phyloP scores from a whole-genome alignment of 2,888 invertebrate species.

The Agrilus mali region DNA sequence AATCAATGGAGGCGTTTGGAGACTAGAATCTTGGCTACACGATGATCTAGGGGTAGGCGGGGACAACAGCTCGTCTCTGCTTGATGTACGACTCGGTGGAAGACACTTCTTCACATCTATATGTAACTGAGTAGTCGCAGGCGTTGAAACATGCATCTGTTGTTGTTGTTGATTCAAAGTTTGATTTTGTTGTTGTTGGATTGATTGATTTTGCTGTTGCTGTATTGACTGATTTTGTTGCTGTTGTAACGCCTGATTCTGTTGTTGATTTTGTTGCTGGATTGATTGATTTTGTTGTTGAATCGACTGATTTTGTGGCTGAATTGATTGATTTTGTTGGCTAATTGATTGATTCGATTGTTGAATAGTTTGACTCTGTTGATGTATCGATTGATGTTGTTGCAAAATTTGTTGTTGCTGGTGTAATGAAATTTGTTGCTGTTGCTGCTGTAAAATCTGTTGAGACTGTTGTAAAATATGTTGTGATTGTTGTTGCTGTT shows the following conservation, averaged over 20 bases:
- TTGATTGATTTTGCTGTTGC: constrained; percentile 25
- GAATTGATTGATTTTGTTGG: too few species aligned
- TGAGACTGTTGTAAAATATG: constrained; percentile 13
- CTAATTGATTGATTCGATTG: too few species aligned
- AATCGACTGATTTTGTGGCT: too few species aligned
- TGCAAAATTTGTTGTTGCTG: too few species aligned
- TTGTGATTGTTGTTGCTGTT: constrained; percentile 13
- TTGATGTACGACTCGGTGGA: constrained; percentile 33
- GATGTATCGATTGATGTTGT: too few species aligned
- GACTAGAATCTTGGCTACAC: constrained; percentile 32
- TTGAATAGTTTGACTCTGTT: too few species aligned
- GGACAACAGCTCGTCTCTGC: constrained; percentile 33
- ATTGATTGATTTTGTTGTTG: too few species aligned
- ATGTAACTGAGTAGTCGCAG: constrained; percentile 22
- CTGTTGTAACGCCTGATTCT: too few species aligned
- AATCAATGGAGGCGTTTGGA: constrained; percentile 31
- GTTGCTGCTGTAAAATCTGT: constrained; percentile 26
- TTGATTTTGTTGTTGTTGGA: constrained; percentile 22
- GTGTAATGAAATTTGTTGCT: constrained; percentile 21
- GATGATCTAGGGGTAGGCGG: constrained; percentile 31
- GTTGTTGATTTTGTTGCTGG: too few species aligned
- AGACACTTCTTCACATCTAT: constrained; percentile 37
- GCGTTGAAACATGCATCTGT: constrained; percentile 17
- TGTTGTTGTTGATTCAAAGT: constrained; percentile 23
- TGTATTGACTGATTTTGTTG: too few species aligned